Base-by-base conservation (phyloP, 2,113 vertebrate genomes). In the Pristiophorus japonicus region DNA sequence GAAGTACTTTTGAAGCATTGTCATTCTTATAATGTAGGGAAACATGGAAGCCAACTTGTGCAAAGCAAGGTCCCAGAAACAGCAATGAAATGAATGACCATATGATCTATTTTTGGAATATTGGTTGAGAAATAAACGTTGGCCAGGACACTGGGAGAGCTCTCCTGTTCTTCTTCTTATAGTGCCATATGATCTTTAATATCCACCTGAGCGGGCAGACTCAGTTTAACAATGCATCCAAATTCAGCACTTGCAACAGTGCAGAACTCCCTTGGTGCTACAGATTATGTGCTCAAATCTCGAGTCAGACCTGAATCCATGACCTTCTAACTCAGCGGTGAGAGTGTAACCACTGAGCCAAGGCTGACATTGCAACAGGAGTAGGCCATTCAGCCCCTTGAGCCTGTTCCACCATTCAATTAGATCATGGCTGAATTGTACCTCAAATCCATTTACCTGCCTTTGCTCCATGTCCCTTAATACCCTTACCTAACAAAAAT, bases 201-300 rank as follows among this genome's bases (percentile, higher is more conserved):
- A 5, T 30, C 87, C 11, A 90, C 30, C 30, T 55, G 30, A 90
- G 30, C 14, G 87, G 87, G 10, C 12, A 34, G n/a, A 81, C 34
- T 87, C 22, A 2, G 51, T 11, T 59, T 30, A 59, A 59, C 12
- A 12, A 59, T 34, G 4, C 51, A 59, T 90, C 81, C 30, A 51
- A 90, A 59, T 55, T 18, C 45, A 59, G 51, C 30, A n/a, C 14
- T 5, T 51, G 2, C 22, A 24, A 90, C 51, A 18, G 27, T 5
- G 12, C 51, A 34, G 1, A 0, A n/a, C 51, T 90, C 47, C 30
- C 87, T 59, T 14, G 16, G 87, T 90, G 4, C 3, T 14, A 55
- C 11, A 90, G 87, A 90, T 90, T 59, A 90, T 90, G 27, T 91
- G 78, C 38, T 81, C 78, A 81, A 81, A 81, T 45, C 38, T 22